phyloP scores from a whole-genome alignment of 2,113 vertebrate species.

The Bettongia penicillata region DNA sequence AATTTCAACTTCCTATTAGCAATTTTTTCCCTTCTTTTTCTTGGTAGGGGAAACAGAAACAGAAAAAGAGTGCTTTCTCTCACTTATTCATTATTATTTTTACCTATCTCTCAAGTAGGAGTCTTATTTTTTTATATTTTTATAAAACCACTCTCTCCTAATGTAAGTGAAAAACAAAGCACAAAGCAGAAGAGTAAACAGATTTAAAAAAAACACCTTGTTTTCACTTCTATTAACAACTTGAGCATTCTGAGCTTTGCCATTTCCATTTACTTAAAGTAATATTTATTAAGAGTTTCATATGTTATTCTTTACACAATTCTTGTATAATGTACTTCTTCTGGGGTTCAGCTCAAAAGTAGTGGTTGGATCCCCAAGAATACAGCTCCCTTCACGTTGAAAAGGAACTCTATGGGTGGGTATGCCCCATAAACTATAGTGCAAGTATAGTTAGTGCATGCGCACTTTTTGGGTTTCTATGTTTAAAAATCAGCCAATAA shows the following conservation, averaged over 20 bases:
- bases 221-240: neutral
- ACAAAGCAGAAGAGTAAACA: neutral
- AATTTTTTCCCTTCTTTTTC: neutral
- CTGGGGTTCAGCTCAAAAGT: neutral
- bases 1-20: neutral
- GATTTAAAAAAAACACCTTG: neutral
- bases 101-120: neutral
- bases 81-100: neutral
- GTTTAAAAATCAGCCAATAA: neutral
- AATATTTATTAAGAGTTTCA: neutral
- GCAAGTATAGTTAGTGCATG: neutral
- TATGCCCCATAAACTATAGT: neutral
- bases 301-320: neutral
- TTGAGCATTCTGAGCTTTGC: neutral
- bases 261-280: neutral
- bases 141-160: neutral
- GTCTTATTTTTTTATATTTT: neutral
- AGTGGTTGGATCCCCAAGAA: neutral
- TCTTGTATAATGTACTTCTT: neutral
- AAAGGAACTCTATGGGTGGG: neutral
- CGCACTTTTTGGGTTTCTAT: neutral
- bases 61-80: neutral
- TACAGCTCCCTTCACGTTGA: neutral
- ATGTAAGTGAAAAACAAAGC: neutral
- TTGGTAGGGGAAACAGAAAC: neutral